A percentile compares a stretch with the other conserved stretches of the same genome.
phyloP scores from a whole-genome alignment of 2,113 vertebrate species.

The Rallus limicola region DNA sequence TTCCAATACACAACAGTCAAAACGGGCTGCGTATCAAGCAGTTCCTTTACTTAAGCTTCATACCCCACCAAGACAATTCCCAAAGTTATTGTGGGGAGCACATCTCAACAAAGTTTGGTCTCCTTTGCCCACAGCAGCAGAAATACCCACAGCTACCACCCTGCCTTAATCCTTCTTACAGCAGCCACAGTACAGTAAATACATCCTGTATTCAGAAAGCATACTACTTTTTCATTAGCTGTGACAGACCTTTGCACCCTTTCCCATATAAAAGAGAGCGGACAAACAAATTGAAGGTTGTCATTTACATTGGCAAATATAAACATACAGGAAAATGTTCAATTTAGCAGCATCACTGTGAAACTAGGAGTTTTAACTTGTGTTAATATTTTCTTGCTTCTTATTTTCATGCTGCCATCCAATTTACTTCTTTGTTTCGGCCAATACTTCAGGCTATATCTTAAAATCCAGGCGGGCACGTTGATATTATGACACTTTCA shows the following conservation, averaged over 20 bases:
- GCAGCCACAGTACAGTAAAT: accelerated
- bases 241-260: not conserved
- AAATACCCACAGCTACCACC: not conserved
- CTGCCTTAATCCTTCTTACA: not conserved
- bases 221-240: not conserved
- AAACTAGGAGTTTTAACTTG: not conserved
- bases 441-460: not conserved
- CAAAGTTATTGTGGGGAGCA: not conserved
- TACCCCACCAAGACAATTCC: not conserved
- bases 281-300: slow-evolving; percentile 17
- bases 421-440: slow-evolving; percentile 31
- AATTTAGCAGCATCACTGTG: not conserved
- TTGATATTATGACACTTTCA: not conserved
- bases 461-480: not conserved
- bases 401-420: not conserved
- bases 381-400: slow-evolving; percentile 14
- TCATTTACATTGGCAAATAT: slow-evolving; percentile 1
- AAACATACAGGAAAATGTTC: not conserved
- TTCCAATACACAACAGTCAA: not conserved
- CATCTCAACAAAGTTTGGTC: not conserved
- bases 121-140: not conserved
- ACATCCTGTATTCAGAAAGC: not conserved
- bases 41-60: not conserved
- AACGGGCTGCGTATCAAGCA: not conserved
- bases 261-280: not conserved